Evolutionary conservation across 2,797 vertebrate species (phyloP), one percentile per base, ranked within the genome.

Genomic region (Falco columbarius): DNA sequence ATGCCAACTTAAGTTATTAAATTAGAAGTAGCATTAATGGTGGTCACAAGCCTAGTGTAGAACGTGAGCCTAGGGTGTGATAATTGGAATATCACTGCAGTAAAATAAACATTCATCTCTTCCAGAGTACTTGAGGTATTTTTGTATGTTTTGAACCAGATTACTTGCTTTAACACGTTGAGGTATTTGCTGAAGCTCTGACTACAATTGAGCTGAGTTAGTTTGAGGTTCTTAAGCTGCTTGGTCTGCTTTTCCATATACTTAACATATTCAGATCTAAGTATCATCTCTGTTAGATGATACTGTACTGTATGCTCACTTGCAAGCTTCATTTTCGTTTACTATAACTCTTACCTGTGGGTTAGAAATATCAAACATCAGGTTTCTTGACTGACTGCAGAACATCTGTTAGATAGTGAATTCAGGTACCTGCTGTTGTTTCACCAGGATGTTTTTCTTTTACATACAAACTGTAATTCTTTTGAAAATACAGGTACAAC

Each of bases 401-500:
- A 75, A 30, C 3, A 0, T 74, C 23, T 70, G 11, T 71, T 73
- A 38, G n/a, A 8, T 9, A 32, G 10, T 73, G 71, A 76, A 59
- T 90, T 92, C 68, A 21, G 27, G 46, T 62, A 71, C 67, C 66
- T 82, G 47, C 54, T 83, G 0, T 55, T 92, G 46, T 94, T 93
- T 70, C 4, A 46, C 19, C 32, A 47, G 54, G 24, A 19, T 58
- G 5, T 29, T 87, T 79, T 82, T 65, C 51, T 75, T 83, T 24
- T 42, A 38, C 26, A 38, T 71, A 42, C 9, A 95, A 93, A 94
- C 75, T 18, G 95, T 86, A 65, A 74, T 97, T 85, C 30, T 97
- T 95, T 96, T 93, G 47, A 89, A 97, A 97, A 97, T 58, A 58
- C 93, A 99, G 99, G 98, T 98, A 94, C 98, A 97, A 81, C 93